A percentile compares a stretch with the other conserved stretches of the same genome.
Conservation (phyloP, 2,888 invertebrate species). For the Ophion ventricosus region DNA sequence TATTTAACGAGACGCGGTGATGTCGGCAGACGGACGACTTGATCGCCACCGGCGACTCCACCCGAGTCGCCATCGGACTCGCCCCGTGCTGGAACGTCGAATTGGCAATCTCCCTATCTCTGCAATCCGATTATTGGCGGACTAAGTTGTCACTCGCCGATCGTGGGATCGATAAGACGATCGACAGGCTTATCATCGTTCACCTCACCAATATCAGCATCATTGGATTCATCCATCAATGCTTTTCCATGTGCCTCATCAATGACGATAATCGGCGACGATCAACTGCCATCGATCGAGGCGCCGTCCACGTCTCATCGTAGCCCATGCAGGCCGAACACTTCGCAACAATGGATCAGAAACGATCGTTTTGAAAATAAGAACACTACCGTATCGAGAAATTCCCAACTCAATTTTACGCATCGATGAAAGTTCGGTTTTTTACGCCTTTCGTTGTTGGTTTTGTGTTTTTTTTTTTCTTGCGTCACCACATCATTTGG, state of each 20-base stretch:
- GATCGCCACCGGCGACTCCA: conserved; percentile 64
- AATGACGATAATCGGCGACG: conserved; percentile 43
- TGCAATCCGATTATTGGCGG: background rate
- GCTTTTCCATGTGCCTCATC: conserved; percentile 23
- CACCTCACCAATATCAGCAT: conserved; percentile 5
- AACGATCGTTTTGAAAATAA: conserved; percentile 40
- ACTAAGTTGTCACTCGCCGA: background rate
- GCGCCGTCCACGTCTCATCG: conserved; percentile 13
- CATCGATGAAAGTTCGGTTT: conserved; percentile 45
- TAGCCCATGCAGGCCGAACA: conserved; percentile 15
- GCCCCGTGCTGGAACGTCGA: conserved; percentile 33
- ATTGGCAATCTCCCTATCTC: conserved; percentile 37
- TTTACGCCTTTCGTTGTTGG: background rate
- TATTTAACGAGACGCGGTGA: conserved; percentile 57
- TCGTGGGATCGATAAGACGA: conserved; percentile 32
- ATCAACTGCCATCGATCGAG: conserved; percentile 33
- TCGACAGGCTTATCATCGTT: conserved; percentile 46
- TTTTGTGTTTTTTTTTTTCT: background rate
- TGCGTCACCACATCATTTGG: background rate
- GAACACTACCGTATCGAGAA: conserved; percentile 30
- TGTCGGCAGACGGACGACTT: conserved; percentile 65
- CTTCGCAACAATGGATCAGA: conserved; percentile 32
- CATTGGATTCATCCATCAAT: conserved; percentile 46
- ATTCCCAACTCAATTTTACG: conserved; percentile 50
- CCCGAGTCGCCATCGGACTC: conserved; percentile 73